Evolutionary conservation across 2,888 invertebrate species (phyloP), one percentile per base, ranked within the genome.

Genomic region (Nephrotoma flavescens): DNA sequence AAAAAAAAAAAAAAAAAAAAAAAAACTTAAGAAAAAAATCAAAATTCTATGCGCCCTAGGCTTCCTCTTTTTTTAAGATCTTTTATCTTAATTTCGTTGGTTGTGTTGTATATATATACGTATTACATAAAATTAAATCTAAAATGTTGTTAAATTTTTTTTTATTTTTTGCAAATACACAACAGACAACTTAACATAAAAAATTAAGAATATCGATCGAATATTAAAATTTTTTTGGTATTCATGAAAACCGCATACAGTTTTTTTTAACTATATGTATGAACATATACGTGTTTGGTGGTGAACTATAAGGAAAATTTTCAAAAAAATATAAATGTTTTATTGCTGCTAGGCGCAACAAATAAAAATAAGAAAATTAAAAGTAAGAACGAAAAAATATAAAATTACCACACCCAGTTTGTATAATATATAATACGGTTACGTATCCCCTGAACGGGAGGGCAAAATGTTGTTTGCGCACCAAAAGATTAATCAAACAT

Each of bases 1-100:
- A 86, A 47, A 83, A 86, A 12, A 84, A 84, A 42, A 41, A 83
- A 86, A 12, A 84, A 84, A 42, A 41, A 11, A 41, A n/a, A n/a
- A 83, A 6, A 7, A 15, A 12, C n/a, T 11, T 47, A 47, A 84
- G 42, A n/a, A 42, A 84, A 84, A 41, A 42, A 42, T 15, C n/a
- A 42, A 84, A 87, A 86, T 87, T 86, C 86, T 86, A 86, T 86
- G 87, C 86, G 87, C 87, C 87, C 84, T 42, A 84, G 87, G 87
- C 87, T 85, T 84, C 87, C 84, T 86, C 86, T 86, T 85, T 86
- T 45, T n/a, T 52, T 4, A 71, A 71, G 71, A 71, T 71, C 71
- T 71, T 71, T 71, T 71, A 71, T 71, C 84, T 45, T 41, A 12
- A 83, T 57, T 19, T 83, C 44, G 45, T 86, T 86, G 15, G n/a